Conservation (phyloP, 2,113 vertebrate species). For the Colaptes auratus region DNA sequence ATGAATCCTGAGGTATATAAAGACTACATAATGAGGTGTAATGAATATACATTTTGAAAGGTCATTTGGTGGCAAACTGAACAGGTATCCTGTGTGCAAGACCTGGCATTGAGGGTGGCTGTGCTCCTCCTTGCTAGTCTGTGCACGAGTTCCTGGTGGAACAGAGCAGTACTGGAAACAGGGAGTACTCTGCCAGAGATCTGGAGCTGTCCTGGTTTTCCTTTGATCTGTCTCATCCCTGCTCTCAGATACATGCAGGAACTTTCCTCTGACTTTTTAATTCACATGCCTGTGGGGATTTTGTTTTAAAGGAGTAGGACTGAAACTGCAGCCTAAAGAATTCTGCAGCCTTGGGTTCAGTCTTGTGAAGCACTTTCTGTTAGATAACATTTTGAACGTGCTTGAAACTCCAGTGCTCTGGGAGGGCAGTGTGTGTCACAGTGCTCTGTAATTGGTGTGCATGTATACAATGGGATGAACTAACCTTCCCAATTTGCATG, state of each 20-base stretch:
- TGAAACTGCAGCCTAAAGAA: constrained; percentile 16
- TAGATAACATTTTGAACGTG: neutral
- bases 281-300: neutral
- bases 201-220: constrained; percentile 47
- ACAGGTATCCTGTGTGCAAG: neutral
- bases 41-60: neutral
- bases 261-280: constrained; percentile 56
- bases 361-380: neutral
- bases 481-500: neutral
- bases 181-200: neutral
- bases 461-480: neutral
- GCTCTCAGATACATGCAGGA: constrained; percentile 22
- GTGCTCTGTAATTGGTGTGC: neutral
- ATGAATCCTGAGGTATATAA: neutral
- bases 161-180: constrained; percentile 20
- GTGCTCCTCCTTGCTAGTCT: constrained; percentile 24
- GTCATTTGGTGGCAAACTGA: neutral
- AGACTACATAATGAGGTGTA: neutral
- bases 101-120: constrained; percentile 34
- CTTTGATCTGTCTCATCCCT: constrained; percentile 77
- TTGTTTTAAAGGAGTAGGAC: constrained; percentile 41
- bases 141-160: neutral
- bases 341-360: neutral
- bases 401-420: neutral
- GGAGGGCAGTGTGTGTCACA: neutral